Evolutionary conservation across 2,113 vertebrate species (phyloP).

Genomic region (Genyomyrus donnyi): DNA sequence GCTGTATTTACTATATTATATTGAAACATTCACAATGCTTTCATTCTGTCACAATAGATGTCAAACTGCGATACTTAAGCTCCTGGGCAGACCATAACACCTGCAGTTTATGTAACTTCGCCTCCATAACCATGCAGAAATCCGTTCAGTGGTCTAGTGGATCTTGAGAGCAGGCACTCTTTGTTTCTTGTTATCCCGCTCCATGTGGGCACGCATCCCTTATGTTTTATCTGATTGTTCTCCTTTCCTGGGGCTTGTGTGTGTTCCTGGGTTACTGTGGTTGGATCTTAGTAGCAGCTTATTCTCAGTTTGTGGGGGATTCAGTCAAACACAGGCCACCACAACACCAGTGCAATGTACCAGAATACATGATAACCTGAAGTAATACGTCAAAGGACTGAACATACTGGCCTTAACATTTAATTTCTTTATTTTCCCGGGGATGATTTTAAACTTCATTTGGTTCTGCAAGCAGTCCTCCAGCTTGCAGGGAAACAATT

Average conservation of each 20-base stretch:
- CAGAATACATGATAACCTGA: neutral
- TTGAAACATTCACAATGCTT: neutral
- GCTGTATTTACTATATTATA: neutral
- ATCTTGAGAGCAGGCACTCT: neutral
- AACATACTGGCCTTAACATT: neutral
- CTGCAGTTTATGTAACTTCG: neutral
- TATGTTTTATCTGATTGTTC: conserved; percentile 10
- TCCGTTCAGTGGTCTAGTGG: neutral
- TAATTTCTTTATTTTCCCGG: neutral
- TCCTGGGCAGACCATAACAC: neutral
- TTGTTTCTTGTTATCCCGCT: neutral
- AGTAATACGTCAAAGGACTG: neutral
- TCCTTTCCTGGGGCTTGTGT: neutral
- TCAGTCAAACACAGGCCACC: neutral
- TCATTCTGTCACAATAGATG: neutral
- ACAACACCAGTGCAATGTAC: neutral
- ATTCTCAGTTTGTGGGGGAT: neutral
- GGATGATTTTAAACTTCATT: too few species aligned
- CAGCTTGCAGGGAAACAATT: too few species aligned
- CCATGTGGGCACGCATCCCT: neutral
- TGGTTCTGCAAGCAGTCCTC: too few species aligned
- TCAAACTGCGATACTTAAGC: neutral
- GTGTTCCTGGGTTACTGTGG: neutral
- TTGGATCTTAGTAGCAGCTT: neutral
- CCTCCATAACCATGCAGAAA: neutral